phyloP scores from a whole-genome alignment of 2,797 vertebrate genomes.

The Taeniopygia guttata region DNA sequence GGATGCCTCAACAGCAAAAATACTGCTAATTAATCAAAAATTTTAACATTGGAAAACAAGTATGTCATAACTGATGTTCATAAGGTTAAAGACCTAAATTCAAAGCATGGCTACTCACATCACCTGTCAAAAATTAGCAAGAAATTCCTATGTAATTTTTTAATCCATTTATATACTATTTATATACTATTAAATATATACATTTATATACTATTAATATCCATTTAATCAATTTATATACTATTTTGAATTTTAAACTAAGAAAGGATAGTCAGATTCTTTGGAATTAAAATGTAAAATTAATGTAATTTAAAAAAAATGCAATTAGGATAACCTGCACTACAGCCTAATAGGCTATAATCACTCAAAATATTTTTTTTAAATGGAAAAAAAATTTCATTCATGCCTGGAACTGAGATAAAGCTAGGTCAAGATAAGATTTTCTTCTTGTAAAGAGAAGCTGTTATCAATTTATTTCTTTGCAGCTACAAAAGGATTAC shows the following conservation, averaged over 20 bases:
- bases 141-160: background rate
- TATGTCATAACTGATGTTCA: background rate
- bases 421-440: fast-evolving
- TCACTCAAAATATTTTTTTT: background rate
- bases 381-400: background rate
- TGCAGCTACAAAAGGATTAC: background rate
- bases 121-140: background rate
- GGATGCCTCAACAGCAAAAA: background rate
- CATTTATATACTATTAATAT: no score
- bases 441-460: background rate
- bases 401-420: background rate
- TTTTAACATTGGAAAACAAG: background rate
- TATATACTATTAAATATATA: no score
- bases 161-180: background rate
- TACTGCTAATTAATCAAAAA: background rate
- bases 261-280: background rate
- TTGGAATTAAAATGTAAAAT: background rate
- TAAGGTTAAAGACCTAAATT: background rate
- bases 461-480: background rate
- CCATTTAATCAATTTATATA: no score
- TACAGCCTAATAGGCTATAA: background rate
- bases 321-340: background rate
- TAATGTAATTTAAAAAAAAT: background rate
- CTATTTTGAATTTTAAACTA: background rate
- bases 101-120: background rate